Percentiles rank a stretch among this genome's conserved stretches.
These are phyloP conservation scores for Drosophila algonquin DNA, from an alignment of 2,888 invertebrate species.

Conservation along the genomic window DNA sequence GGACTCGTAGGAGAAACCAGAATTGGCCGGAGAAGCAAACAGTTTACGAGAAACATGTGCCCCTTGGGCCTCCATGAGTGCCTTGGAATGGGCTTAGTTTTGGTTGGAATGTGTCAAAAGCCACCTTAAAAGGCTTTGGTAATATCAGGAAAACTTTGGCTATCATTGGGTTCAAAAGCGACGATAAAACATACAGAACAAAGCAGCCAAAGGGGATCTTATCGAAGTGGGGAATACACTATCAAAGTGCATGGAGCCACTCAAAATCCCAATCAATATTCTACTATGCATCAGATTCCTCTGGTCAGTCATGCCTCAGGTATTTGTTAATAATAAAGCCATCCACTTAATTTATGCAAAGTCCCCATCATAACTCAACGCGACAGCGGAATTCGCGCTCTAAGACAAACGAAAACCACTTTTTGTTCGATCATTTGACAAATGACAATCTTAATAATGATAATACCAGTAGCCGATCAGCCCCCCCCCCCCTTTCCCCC, in stretches of 20 bases:
- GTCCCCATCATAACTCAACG: slow-evolving; percentile 53
- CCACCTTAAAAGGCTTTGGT: slow-evolving; percentile 14
- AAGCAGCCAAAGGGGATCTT: too few relatives aligned
- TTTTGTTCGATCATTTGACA: slow-evolving; percentile 35
- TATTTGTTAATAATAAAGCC: slow-evolving; percentile 35
- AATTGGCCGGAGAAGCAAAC: background rate
- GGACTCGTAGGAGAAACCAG: slow-evolving; percentile 17
- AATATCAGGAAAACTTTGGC: slow-evolving; percentile 20
- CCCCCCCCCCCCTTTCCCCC: background rate
- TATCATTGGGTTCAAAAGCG: slow-evolving; percentile 6
- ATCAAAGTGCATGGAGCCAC: too few relatives aligned
- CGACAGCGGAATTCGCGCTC: slow-evolving; percentile 53
- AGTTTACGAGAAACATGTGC: background rate
- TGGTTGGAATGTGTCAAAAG: slow-evolving; percentile 17
- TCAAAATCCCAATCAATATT: too few relatives aligned
- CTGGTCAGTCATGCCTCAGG: background rate
- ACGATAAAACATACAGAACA: slow-evolving; percentile 15
- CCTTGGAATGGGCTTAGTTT: slow-evolving; percentile 25
- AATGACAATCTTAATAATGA: slow-evolving; percentile 45
- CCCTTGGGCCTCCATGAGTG: background rate
- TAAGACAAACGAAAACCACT: slow-evolving; percentile 27
- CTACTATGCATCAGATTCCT: too few relatives aligned
- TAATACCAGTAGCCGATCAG: slow-evolving; percentile 61
- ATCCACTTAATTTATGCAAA: slow-evolving; percentile 62
- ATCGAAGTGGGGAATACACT: background rate